These are phyloP conservation scores for Rhynchotus rufescens DNA, from an alignment of 2,797 vertebrate genomes.

Conservation along the genomic window DNA sequence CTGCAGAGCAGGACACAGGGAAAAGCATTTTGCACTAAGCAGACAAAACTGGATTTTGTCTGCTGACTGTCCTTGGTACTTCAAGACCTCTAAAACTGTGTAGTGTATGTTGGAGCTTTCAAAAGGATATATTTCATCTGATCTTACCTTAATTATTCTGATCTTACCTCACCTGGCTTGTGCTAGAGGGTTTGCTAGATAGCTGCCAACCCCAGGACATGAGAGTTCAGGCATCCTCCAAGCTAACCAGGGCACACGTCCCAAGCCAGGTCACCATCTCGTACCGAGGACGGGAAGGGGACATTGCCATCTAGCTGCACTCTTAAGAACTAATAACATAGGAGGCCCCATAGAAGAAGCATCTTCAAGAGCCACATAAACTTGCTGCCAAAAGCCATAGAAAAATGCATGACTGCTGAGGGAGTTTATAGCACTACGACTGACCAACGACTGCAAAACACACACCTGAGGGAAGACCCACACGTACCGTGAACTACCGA, in stretches of 20 bases:
- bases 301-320: conserved; percentile 53
- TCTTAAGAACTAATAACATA: background rate
- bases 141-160: background rate
- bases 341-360: background rate
- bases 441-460: background rate
- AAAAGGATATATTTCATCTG: background rate
- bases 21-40: background rate
- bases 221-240: accelerated
- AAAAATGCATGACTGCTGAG: background rate
- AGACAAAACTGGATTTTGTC: background rate
- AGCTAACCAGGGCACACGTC: background rate
- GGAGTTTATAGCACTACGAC: background rate
- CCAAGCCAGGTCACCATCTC: background rate
- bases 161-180: background rate
- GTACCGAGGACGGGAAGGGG: background rate
- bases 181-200: background rate
- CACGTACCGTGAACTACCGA: background rate
- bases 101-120: background rate
- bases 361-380: background rate
- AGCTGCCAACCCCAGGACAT: background rate
- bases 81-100: background rate
- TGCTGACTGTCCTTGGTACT: accelerated
- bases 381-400: background rate
- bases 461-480: background rate
- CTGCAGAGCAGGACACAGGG: background rate